A percentile compares a stretch with the other conserved stretches of the same genome.
phyloP scores from a whole-genome alignment of 2,797 vertebrate genomes.

The Micrastur ruficollis region DNA sequence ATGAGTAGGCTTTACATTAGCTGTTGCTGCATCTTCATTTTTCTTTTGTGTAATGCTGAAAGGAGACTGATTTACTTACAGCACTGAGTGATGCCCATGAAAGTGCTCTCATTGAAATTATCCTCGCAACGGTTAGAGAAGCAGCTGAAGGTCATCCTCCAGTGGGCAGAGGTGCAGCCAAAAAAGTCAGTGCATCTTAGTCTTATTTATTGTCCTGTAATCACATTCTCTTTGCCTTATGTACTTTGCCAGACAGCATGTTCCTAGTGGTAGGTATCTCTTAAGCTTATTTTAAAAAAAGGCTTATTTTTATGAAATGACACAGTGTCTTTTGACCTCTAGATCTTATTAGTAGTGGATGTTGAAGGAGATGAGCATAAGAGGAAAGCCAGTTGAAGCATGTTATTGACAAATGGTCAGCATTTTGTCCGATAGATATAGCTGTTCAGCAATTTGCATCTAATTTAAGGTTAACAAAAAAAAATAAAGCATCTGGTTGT shows the following conservation, averaged over 20 bases:
- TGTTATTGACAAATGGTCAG: not conserved
- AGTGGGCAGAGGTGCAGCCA: constrained; percentile 82
- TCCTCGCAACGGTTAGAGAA: constrained; percentile 85
- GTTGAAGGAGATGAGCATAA: not conserved
- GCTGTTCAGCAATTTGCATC: not conserved
- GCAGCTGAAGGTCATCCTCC: constrained; percentile 85
- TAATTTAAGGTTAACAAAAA: not conserved
- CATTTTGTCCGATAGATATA: not conserved
- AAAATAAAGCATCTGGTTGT: not conserved
- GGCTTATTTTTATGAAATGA: not conserved
- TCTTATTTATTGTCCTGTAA: constrained; percentile 17
- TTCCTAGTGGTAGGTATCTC: not conserved
- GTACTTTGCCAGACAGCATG: not conserved
- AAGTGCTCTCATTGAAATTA: constrained; percentile 81
- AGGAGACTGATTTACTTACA: constrained; percentile 61
- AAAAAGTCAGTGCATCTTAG: constrained; percentile 79
- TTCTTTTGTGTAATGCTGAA: constrained; percentile 13
- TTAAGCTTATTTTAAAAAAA: not conserved
- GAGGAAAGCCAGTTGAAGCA: not conserved
- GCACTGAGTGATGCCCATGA: constrained; percentile 78
- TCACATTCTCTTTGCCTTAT: not conserved
- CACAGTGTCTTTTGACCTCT: not conserved
- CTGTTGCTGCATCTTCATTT: not conserved
- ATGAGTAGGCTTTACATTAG: not conserved
- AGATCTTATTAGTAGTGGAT: not conserved